Conservation (phyloP, 2,113 vertebrate genomes). For the Lynx canadensis region DNA sequence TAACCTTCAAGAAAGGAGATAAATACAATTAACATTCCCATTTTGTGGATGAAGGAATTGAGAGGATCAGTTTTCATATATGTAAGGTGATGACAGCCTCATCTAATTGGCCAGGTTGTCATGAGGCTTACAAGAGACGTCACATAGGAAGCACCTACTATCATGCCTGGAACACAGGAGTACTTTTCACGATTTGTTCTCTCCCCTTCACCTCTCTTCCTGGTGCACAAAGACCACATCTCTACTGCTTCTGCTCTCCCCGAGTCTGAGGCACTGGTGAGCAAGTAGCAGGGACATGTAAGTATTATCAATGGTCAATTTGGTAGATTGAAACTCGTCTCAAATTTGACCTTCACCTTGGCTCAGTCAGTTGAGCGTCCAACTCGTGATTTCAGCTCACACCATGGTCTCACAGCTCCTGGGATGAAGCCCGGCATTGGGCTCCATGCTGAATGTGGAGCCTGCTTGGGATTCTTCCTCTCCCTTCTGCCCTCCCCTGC, state of each 20-base stretch:
- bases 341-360: neutral
- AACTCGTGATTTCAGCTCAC: too few relatives aligned
- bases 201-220: neutral
- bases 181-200: neutral
- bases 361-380: too few relatives aligned
- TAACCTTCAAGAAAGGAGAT: neutral
- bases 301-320: neutral
- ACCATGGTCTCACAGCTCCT: too few relatives aligned
- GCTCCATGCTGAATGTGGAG: too few relatives aligned
- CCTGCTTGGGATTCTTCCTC: too few relatives aligned
- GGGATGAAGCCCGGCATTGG: too few relatives aligned
- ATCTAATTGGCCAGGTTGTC: neutral
- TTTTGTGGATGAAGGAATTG: neutral
- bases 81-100: neutral
- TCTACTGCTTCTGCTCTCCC: neutral
- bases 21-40: neutral
- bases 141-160: neutral
- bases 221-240: neutral
- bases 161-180: neutral
- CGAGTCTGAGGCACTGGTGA: neutral
- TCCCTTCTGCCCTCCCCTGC: too few relatives aligned
- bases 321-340: neutral
- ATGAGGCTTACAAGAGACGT: neutral
- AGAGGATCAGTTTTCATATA: neutral
- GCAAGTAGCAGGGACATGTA: neutral